Base-by-base conservation (phyloP, 2,113 vertebrate species). In the sheep (Ovis aries) region DNA sequence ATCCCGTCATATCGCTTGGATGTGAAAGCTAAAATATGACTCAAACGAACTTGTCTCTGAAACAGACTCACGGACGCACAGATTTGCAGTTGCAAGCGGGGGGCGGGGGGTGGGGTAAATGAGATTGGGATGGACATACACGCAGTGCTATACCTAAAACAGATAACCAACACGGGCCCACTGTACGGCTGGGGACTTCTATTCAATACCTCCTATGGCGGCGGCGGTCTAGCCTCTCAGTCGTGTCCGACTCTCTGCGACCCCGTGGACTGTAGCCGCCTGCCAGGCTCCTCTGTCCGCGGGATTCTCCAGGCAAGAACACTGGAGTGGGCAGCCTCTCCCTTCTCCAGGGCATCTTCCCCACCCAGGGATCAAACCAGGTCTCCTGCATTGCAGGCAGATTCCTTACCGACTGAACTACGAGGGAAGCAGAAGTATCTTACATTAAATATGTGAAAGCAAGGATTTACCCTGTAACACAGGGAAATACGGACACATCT, bases 191-290 rank as follows among this genome's bases (percentile, higher is more conserved):
- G 5, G 59, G 2, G 36, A 40, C 9, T 3, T 74, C 21, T 25
- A 23, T 23, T 74, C 5, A 36, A 6, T 40, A 6, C 36, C 16
- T 67, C 33, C 3, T 36, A 2, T 3, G 33, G 33, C 1, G 33
- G n/a, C 0, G 17, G 17, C 0, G 16, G 64, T 21, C n/a, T 67
- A 21, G 8, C 0, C 17, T 8, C 33, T 36, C 64, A 1, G n/a
- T 7, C 2, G 2, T 36, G 64, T 36, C 15, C 7, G 16, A 67
- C 13, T 67, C 15, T 64, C 1, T 67, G 62, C 3, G 62, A 19
- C 62, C 62, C 62, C 62, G 2, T 2, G 33, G 62, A n/a, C 33
- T 67, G 62, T 5, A n/a, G 62, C 62, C 62, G 6, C 43, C 43
- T 17, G 8, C 33, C 33, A 67, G 64, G 33, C 64, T 67, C 64